Conservation (phyloP, 2,888 invertebrate species). For the Drosophila leonis region DNA sequence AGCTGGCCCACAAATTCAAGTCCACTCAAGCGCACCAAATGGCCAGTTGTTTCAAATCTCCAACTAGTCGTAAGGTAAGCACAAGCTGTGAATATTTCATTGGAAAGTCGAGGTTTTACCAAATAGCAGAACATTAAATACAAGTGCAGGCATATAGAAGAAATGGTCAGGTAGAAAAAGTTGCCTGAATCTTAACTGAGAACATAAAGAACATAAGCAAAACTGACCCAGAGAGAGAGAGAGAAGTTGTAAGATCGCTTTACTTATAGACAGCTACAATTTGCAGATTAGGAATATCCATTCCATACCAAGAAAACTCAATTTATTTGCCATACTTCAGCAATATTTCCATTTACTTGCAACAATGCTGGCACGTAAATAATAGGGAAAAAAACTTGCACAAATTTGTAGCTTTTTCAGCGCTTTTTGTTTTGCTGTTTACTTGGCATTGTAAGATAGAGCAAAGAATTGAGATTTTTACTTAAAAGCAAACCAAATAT, state of each 20-base stretch:
- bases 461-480: constrained; percentile 27
- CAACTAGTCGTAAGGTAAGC: constrained; percentile 2
- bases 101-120: background rate
- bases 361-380: constrained; percentile 5
- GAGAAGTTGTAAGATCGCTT: rapidly evolving
- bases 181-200: background rate
- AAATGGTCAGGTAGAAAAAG: background rate
- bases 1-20: constrained; percentile 12
- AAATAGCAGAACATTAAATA: background rate
- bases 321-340: background rate
- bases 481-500: constrained; percentile 13
- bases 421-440: constrained; percentile 1
- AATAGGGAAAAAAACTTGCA: background rate
- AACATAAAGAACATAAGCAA: background rate
- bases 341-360: constrained; percentile 11
- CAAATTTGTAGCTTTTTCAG: background rate
- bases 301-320: background rate
- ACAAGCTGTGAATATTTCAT: constrained; percentile 3
- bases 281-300: background rate
- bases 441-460: background rate
- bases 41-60: constrained; percentile 7
- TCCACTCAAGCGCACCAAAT: constrained; percentile 11
- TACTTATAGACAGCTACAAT: background rate
- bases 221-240: background rate
- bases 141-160: background rate